Conservation (phyloP, 1,140 invertebrate genomes). For the Eulimnadia texana region DNA sequence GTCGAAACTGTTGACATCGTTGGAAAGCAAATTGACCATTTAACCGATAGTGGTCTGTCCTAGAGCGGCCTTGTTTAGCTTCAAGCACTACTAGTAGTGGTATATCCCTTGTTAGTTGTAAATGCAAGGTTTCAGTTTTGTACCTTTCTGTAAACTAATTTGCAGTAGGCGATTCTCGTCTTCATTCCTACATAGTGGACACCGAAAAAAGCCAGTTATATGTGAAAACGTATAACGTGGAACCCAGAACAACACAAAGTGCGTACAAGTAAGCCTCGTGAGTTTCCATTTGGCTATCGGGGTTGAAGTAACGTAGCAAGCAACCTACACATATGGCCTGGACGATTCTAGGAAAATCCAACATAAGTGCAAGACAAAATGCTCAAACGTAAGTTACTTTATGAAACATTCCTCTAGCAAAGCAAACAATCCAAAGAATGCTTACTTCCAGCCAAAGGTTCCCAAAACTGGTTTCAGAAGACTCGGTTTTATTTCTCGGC, state of each 20-base stretch:
- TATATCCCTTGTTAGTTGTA: conserved; percentile 11
- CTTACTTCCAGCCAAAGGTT: neutral
- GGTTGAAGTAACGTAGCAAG: conserved; percentile 48
- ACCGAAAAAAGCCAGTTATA: conserved; percentile 64
- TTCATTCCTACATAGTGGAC: conserved; percentile 38
- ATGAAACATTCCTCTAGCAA: neutral
- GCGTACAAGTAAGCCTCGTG: conserved; percentile 45
- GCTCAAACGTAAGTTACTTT: neutral
- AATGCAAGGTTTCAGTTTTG: conserved; percentile 18
- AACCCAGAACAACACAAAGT: conserved; percentile 47
- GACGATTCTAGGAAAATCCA: conserved; percentile 38
- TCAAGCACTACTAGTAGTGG: conserved; percentile 28
- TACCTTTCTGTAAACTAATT: conserved; percentile 41
- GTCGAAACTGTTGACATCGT: conserved; percentile 49
- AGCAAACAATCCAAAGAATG: neutral
- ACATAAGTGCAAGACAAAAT: neutral
- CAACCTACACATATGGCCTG: conserved; percentile 55
- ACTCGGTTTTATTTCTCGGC: neutral
- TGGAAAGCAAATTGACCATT: conserved; percentile 82
- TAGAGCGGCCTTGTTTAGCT: conserved; percentile 46
- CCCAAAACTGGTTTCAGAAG: neutral
- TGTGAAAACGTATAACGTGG: conserved; percentile 49
- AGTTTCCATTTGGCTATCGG: conserved; percentile 28
- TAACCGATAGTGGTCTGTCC: conserved; percentile 66
- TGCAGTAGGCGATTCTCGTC: conserved; percentile 36